Evolutionary conservation across 2,888 invertebrate species (phyloP).

Genomic region (Furcula furcula): DNA sequence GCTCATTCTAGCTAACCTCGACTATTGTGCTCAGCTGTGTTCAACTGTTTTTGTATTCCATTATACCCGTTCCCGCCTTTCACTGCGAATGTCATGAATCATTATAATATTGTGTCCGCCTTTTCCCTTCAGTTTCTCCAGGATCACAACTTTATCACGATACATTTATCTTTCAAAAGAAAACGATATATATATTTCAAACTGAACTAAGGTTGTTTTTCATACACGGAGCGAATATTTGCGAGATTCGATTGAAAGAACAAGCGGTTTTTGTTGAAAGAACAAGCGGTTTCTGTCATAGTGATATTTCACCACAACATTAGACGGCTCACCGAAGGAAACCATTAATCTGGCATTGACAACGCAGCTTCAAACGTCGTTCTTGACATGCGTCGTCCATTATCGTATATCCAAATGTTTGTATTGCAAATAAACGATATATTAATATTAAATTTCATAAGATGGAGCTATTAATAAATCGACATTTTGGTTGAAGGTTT

Average conservation of each 20-base stretch:
- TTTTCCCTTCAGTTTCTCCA: conserved; percentile 6
- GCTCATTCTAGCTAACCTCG: conserved; percentile 55
- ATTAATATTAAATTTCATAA: conserved; percentile 18
- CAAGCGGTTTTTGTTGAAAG: conserved; percentile 5
- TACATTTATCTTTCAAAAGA: conserved; percentile 21
- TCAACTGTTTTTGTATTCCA: conserved; percentile 44
- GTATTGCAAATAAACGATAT: conserved; percentile 14
- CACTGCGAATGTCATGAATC: conserved; percentile 27
- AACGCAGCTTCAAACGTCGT: conserved; percentile 18
- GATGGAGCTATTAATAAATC: conserved; percentile 12
- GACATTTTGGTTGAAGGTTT: conserved; percentile 2
- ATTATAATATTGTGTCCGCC: conserved; percentile 20
- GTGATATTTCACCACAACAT: conserved; percentile 33
- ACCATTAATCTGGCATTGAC: conserved; percentile 36
- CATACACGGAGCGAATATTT: background rate
- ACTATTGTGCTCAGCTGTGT: conserved; percentile 56
- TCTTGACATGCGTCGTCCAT: conserved; percentile 12
- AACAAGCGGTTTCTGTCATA: conserved; percentile 7
- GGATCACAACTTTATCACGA: conserved; percentile 10
- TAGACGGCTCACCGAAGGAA: conserved; percentile 24
- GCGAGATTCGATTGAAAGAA: background rate
- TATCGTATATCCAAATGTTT: conserved; percentile 24
- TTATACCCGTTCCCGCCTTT: conserved; percentile 28
- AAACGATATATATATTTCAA: conserved; percentile 21
- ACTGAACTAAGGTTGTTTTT: background rate